A percentile compares a stretch with the other conserved stretches of the same genome.
These are phyloP conservation scores for Forbesichthys papilliferus DNA, from an alignment of 2,113 vertebrate genomes.

Conservation along the genomic window DNA sequence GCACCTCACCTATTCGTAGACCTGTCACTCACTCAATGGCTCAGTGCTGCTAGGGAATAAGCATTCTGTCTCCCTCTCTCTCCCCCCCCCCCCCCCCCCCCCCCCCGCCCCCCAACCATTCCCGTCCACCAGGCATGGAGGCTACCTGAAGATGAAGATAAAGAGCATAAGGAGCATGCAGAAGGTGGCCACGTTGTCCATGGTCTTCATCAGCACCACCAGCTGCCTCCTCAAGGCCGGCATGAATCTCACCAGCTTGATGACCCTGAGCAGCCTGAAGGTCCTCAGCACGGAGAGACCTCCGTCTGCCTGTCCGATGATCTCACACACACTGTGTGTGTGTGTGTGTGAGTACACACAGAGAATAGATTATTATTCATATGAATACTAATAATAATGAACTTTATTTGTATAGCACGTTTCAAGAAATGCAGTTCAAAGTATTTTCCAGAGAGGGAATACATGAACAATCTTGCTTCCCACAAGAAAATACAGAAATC, in stretches of 20 bases:
- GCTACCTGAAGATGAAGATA: constrained; percentile 98
- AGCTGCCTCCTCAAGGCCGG: constrained; percentile 93
- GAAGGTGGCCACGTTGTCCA: constrained; percentile 99
- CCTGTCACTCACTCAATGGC: constrained; percentile 13
- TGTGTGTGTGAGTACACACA: too few species aligned
- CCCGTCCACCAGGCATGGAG: neutral
- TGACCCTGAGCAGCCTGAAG: constrained; percentile 91
- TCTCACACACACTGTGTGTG: constrained; percentile 92
- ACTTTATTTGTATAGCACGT: too few species aligned
- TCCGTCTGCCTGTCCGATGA: constrained; percentile 92
- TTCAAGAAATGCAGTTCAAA: too few species aligned
- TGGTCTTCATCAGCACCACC: constrained; percentile 98
- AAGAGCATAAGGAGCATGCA: constrained; percentile 99
- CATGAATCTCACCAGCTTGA: constrained; percentile 98
- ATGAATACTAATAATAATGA: too few species aligned
- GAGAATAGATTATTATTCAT: too few species aligned
- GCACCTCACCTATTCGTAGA: constrained; percentile 25
- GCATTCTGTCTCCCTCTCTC: neutral
- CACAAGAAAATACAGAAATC: too few species aligned
- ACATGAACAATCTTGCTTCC: too few species aligned
- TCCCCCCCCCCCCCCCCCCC: neutral
- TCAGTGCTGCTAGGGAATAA: neutral
- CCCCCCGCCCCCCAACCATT: neutral
- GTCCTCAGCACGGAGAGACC: constrained; percentile 95
- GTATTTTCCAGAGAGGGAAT: too few species aligned